These are phyloP conservation scores for Tetranychus truncatus DNA, from an alignment of 2,888 invertebrate genomes.

Conservation along the genomic window DNA sequence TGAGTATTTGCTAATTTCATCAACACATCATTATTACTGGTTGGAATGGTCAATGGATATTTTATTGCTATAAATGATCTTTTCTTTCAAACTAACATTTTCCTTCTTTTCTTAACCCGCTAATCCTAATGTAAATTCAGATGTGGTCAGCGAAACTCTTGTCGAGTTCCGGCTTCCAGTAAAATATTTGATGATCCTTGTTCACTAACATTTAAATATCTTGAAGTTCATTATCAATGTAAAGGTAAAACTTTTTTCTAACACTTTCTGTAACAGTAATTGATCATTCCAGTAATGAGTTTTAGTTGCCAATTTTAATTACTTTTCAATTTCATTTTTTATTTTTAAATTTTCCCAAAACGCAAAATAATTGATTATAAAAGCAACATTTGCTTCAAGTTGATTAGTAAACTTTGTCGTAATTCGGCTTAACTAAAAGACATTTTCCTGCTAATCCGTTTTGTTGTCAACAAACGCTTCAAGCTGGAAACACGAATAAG, in stretches of 20 bases:
- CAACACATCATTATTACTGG: too few relatives aligned
- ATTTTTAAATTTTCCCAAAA: background rate
- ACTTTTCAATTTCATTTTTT: background rate
- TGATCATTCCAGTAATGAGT: background rate
- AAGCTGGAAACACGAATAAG: too few relatives aligned
- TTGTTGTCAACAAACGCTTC: too few relatives aligned
- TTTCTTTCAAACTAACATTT: background rate
- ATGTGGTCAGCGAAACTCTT: constrained; percentile 19
- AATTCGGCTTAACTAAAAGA: too few relatives aligned
- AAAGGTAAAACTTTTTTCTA: constrained; percentile 2
- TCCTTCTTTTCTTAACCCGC: background rate
- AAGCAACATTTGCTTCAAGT: too few relatives aligned
- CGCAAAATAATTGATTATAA: background rate
- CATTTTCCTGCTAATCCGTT: too few relatives aligned
- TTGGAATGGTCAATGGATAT: too few relatives aligned
- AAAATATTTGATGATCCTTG: constrained; percentile 41
- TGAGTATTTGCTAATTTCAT: too few relatives aligned
- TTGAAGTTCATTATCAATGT: constrained; percentile 42
- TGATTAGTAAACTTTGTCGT: too few relatives aligned
- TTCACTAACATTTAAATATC: constrained; percentile 42
- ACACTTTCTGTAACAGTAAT: background rate
- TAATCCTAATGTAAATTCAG: constrained; percentile 2
- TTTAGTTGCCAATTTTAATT: too few relatives aligned
- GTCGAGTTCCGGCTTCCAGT: constrained; percentile 25
- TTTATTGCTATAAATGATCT: too few relatives aligned